These are phyloP conservation scores for Danio rerio DNA, from an alignment of 2,113 vertebrate genomes.

Conservation along the genomic window DNA sequence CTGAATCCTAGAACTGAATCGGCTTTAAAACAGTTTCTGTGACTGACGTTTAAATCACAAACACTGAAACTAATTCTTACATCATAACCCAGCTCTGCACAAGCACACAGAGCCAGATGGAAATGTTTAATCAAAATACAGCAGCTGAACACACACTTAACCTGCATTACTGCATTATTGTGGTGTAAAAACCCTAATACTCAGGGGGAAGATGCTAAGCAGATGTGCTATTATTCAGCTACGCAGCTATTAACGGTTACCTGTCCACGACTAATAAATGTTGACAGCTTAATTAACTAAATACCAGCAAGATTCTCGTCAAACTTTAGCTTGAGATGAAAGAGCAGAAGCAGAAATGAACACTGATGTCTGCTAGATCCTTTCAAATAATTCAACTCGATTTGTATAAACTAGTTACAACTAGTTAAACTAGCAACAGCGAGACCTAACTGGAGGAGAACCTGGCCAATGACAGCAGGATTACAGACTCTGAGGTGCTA, in stretches of 20 bases:
- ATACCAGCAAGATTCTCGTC: too few species aligned
- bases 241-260: background rate
- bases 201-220: background rate
- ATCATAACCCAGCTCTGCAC: background rate
- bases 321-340: background rate
- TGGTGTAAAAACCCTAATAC: background rate
- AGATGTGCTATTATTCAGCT: background rate
- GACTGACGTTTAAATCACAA: background rate
- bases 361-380: background rate
- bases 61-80: background rate
- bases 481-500: too few species aligned
- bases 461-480: too few species aligned
- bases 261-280: background rate
- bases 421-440: too few species aligned
- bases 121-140: background rate
- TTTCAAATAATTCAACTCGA: too few species aligned
- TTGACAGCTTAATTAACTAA: conserved; percentile 5
- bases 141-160: background rate
- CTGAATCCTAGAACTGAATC: background rate
- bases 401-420: too few species aligned
- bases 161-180: background rate
- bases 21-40: background rate
- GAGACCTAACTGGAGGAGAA: too few species aligned
- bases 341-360: background rate
- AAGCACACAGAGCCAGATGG: background rate